Evolutionary conservation across 2,888 invertebrate genomes (phyloP), one percentile per base, ranked within the genome.

Genomic region (Stenichneumon culpator): DNA sequence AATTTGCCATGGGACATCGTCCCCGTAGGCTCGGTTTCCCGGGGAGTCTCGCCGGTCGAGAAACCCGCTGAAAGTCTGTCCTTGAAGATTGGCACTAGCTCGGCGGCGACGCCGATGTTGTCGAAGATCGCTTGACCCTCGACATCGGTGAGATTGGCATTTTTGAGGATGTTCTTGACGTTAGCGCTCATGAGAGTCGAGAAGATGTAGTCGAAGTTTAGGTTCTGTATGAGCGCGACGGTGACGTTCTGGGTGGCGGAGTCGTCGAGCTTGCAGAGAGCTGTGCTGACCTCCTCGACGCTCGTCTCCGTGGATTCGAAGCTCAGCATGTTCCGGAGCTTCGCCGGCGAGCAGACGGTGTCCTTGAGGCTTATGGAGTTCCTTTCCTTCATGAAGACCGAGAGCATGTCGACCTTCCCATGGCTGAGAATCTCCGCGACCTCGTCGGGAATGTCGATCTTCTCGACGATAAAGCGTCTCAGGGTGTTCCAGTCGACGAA

Each of bases 191-290:
- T 94, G 0, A 95, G 90, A 22, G 90, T 93, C 79, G 88, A 90
- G n/a, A 93, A 92, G 25, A 93, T 89, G 50, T 92, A 92, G 50
- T 91, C 89, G 16, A 93, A 94, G 79, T 95, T 95, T 3, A 95
- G 87, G 77, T 95, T 95, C 54, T 93, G 93, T 19, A 95, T 82
- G 4, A 95, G 90, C 22, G 94, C 93, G 0, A 94, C 91, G 0
- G 95, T 84, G 9, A 95, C 89, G 36, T 94, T 93, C 89, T 94
- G 94, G 0, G 93, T 94, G 9, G 91, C 92, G 0, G 92, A 89
- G 28, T 95, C 95, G 1, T 90, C 87, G n/a, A 95, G 86, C 0
- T 91, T 93, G 67, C 96, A 96, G 89, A 95, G 94, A 90, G 95
- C 94, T 0, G 94, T 93, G 4, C 93, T 92, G n/a, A 95, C 92